These are phyloP conservation scores for Neodiprion virginianus DNA, from an alignment of 1,140 invertebrate genomes.

Conservation along the genomic window DNA sequence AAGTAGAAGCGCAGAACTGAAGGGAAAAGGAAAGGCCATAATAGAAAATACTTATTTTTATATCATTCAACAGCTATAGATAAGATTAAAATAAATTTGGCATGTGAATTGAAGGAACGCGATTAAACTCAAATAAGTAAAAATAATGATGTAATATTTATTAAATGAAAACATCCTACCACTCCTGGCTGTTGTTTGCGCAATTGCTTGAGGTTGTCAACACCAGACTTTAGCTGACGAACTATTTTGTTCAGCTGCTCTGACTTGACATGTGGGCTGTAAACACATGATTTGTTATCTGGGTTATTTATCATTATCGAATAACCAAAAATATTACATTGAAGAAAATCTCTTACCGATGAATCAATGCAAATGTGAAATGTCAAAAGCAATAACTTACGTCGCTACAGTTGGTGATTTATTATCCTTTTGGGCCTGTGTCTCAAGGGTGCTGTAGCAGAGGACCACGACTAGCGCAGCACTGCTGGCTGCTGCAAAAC, in stretches of 20 bases:
- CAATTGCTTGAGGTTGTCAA: slow-evolving; percentile 41
- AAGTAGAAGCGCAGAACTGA: slow-evolving; percentile 50
- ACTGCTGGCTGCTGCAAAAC: slow-evolving; percentile 57
- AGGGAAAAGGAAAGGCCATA: slow-evolving; percentile 26
- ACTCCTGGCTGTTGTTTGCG: slow-evolving; percentile 51
- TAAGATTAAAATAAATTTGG: no score
- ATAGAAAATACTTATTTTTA: background rate
- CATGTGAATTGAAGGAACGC: background rate
- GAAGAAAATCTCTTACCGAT: background rate
- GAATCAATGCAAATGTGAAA: background rate
- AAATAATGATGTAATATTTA: background rate
- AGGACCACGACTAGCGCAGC: slow-evolving; percentile 52
- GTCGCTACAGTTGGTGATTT: background rate
- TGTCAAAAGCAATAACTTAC: background rate
- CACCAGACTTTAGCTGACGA: slow-evolving; percentile 37
- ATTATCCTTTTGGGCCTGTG: slow-evolving; percentile 37
- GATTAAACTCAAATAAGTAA: background rate
- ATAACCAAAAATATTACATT: background rate
- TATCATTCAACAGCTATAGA: no score
- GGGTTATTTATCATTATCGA: no score
- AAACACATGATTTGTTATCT: slow-evolving; percentile 22
- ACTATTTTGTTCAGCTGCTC: slow-evolving; percentile 47
- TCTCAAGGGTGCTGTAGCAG: slow-evolving; percentile 51
- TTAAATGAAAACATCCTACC: slow-evolving; percentile 38
- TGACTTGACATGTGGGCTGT: slow-evolving; percentile 40